Evolutionary conservation across 53 echinoderm and acorn worm species (phyloP).

Genomic region (Henricia sp.): DNA sequence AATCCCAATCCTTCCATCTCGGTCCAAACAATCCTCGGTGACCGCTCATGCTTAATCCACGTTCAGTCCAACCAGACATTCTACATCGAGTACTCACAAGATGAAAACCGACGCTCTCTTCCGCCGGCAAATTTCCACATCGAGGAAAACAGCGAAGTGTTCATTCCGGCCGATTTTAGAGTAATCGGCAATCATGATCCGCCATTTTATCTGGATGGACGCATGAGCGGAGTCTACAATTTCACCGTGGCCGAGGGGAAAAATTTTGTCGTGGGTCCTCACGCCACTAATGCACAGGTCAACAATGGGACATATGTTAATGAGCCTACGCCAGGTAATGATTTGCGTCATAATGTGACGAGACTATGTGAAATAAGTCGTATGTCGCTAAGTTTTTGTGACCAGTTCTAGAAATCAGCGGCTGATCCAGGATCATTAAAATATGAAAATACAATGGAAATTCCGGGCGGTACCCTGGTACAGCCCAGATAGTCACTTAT

Average conservation of each 20-base stretch:
- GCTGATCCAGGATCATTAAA: too few species aligned
- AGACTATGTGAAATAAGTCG: too few species aligned
- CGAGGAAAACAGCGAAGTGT: conserved; percentile 67
- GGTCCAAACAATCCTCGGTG: conserved; percentile 78
- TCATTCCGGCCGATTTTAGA: conserved; percentile 80
- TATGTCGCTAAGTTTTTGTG: too few species aligned
- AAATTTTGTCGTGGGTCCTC: conserved; percentile 73
- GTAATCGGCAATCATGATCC: conserved; percentile 74
- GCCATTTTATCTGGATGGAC: conserved; percentile 79
- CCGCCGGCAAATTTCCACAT: conserved; percentile 89
- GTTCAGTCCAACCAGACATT: conserved; percentile 83
- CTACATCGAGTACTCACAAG: conserved; percentile 83
- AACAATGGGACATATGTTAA: conserved; percentile 76
- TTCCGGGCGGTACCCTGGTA: too few species aligned
- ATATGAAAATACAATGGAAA: too few species aligned
- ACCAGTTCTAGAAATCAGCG: too few species aligned
- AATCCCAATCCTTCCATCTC: conserved; percentile 56
- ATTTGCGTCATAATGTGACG: too few species aligned
- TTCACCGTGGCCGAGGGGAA: conserved; percentile 78
- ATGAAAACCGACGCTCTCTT: conserved; percentile 66
- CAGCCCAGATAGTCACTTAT: too few species aligned
- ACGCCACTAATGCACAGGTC: conserved; percentile 84
- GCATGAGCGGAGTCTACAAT: conserved; percentile 83
- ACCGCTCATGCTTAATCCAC: conserved; percentile 69
- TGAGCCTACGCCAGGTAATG: conserved; percentile 73